Evolutionary conservation across 2,113 vertebrate species (phyloP), one percentile per base, ranked within the genome.

Genomic region (Dendrocopos noguchii): DNA sequence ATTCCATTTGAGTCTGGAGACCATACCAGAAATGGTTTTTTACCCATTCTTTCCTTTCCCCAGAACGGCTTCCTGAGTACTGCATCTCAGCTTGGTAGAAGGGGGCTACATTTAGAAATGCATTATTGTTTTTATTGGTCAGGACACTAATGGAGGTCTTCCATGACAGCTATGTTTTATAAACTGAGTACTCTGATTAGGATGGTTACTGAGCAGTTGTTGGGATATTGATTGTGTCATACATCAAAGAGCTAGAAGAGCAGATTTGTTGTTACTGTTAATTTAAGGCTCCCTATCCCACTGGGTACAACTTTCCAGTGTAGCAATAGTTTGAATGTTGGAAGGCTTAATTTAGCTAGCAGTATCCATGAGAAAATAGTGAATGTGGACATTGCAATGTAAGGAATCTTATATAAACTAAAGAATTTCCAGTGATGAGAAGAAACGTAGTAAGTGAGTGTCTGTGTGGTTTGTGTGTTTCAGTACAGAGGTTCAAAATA

Each of bases 111-210:
- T 97, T 98, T 97, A 95, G 96, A 97, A 98, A 98, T 93, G 96
- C 97, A 98, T 98, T 98, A 97, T 97, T 95, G 96, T 92, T 98
- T 98, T 98, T 98, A 98, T 98, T 98, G 97, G 95, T 87, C 94
- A 80, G 95, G 98, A 98, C 97, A 95, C 97, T 98, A 98, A 98
- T 98, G 98, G 97, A 97, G 88, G 95, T 93, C 91, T 97, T 95
- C 94, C 95, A 87, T 80, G 96, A 97, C 97, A 97, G 97, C 95
- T 97, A 95, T 97, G 94, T 97, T 98, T 98, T 97, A 97, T 97
- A 97, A 97, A 95, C 98, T 96, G 97, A 96, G 97, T 97, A 92
- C 97, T 98, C 94, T 97, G 97, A 98, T 98, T 98, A 98, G 92
- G 75, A 88, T 94, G 94, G 88, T 96, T 97, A 97, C 97, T 96